Evolutionary conservation across 2,888 invertebrate genomes (phyloP).

Genomic region (Phengaris alcon): DNA sequence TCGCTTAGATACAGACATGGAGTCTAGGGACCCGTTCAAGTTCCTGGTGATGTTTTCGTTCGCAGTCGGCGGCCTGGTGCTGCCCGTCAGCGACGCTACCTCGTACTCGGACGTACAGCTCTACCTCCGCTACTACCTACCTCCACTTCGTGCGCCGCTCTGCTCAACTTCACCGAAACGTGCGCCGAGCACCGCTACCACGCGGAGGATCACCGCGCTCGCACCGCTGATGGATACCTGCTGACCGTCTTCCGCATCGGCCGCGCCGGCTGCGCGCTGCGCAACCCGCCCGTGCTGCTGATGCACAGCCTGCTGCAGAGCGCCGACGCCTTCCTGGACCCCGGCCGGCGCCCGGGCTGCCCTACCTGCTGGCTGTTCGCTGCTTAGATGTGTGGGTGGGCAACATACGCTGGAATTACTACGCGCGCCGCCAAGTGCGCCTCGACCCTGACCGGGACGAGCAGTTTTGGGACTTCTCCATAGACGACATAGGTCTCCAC

Average conservation of each 20-base stretch:
- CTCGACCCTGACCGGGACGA: slow-evolving; percentile 51
- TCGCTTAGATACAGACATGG: not conserved
- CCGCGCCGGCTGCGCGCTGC: slow-evolving; percentile 30
- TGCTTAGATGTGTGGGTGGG: slow-evolving; percentile 54
- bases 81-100: not conserved
- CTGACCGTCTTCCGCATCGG: slow-evolving; percentile 44
- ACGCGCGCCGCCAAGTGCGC: slow-evolving; percentile 72
- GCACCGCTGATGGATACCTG: slow-evolving; percentile 49
- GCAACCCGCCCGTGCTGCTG: slow-evolving; percentile 53
- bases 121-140: not conserved
- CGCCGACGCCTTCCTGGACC: slow-evolving; percentile 57
- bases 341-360: slow-evolving; percentile 52
- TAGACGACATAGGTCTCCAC: slow-evolving; percentile 83
- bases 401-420: slow-evolving; percentile 78
- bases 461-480: slow-evolving; percentile 75
- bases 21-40: not conserved
- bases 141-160: not conserved
- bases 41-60: not conserved
- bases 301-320: slow-evolving; percentile 63
- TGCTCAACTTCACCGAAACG: slow-evolving; percentile 39
- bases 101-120: too few relatives aligned
- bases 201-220: slow-evolving; percentile 40
- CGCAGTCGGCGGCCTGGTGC: not conserved
- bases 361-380: slow-evolving; percentile 46
- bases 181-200: slow-evolving; percentile 39